Conservation (phyloP, 2,797 vertebrate species). For the Hyperoplus lanceolatus region DNA sequence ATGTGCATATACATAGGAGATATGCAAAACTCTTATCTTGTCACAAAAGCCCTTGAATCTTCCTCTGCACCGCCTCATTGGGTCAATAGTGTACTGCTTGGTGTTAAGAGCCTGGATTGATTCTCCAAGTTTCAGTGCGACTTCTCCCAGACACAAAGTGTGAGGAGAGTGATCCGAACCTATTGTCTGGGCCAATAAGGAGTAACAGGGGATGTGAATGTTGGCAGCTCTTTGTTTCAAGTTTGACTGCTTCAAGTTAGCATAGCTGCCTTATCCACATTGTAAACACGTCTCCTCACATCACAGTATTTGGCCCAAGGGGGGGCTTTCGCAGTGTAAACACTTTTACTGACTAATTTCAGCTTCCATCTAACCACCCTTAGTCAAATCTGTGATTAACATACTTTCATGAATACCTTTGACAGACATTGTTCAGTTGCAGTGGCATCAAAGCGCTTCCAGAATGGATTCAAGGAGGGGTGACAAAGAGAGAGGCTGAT, state of each 20-base stretch:
- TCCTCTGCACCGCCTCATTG: slow-evolving; percentile 9
- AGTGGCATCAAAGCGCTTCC: slow-evolving; percentile 35
- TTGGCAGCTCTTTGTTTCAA: slow-evolving; percentile 36
- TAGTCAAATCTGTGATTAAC: slow-evolving; percentile 53
- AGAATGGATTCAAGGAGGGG: slow-evolving; percentile 28
- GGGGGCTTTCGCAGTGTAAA: slow-evolving; percentile 49
- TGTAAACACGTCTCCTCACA: slow-evolving; percentile 34
- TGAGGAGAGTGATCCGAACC: neutral
- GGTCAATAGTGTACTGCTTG: neutral
- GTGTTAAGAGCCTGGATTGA: slow-evolving; percentile 21
- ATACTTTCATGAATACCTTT: slow-evolving; percentile 54
- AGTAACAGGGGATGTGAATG: slow-evolving; percentile 38
- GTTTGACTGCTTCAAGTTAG: slow-evolving; percentile 33
- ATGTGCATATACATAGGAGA: too few relatives aligned
- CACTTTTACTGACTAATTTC: slow-evolving; percentile 67
- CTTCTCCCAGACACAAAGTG: neutral
- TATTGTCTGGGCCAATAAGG: slow-evolving; percentile 5
- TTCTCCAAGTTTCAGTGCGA: slow-evolving; percentile 14
- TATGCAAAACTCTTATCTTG: too few relatives aligned
- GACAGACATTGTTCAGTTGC: slow-evolving; percentile 48
- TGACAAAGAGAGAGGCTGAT: slow-evolving; percentile 30
- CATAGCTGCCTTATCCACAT: slow-evolving; percentile 29
- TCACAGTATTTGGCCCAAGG: slow-evolving; percentile 34
- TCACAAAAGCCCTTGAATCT: too few relatives aligned
- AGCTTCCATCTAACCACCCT: slow-evolving; percentile 37